These are phyloP conservation scores for Diachasma alloeum DNA, from an alignment of 1,140 invertebrate genomes.

Conservation along the genomic window DNA sequence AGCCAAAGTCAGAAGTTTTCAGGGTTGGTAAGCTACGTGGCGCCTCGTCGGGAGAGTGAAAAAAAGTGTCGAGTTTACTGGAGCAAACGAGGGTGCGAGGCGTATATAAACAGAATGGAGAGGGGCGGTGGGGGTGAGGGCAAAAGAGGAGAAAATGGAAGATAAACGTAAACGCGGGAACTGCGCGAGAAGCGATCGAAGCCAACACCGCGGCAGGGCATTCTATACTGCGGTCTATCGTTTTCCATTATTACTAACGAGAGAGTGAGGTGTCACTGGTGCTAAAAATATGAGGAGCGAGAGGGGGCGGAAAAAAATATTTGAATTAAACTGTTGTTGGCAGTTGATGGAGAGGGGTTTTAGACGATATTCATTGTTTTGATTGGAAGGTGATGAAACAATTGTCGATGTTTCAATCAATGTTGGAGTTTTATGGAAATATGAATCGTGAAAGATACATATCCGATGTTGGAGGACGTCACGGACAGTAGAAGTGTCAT, in stretches of 20 bases:
- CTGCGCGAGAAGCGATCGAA: background rate
- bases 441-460: no score
- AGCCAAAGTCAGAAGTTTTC: constrained; percentile 1
- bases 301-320: background rate
- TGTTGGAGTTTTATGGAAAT: no score
- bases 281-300: no score
- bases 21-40: background rate
- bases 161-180: constrained; percentile 6
- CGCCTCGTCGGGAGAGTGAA: background rate
- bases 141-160: constrained; percentile 1
- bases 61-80: constrained; percentile 8
- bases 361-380: no score
- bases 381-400: no score
- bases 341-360: no score
- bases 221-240: background rate
- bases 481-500: no score
- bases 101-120: constrained; percentile 4
- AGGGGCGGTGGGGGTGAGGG: background rate
- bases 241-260: constrained; percentile 1
- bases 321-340: no score
- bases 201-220: background rate
- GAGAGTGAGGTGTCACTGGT: background rate
- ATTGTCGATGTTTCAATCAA: no score
- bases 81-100: constrained; percentile 6
- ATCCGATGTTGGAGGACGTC: no score